Evolutionary conservation across 2,113 vertebrate genomes (phyloP).

Genomic region (Acrocephalus arundinaceus): DNA sequence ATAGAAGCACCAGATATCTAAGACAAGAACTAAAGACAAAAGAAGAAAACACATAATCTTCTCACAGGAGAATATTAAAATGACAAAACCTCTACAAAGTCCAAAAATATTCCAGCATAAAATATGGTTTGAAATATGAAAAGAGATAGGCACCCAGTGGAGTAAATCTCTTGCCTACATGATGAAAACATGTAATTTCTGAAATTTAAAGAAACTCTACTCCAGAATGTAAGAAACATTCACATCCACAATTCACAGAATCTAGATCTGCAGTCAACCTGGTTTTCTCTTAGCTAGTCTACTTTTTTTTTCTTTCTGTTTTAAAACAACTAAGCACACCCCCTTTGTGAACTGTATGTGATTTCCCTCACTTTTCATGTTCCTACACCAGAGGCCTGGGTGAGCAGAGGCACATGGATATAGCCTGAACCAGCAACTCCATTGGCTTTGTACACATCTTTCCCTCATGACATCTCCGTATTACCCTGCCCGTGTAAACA

Average conservation of each 20-base stretch:
- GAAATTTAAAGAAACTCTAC: background rate
- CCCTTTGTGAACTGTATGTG: rapidly evolving
- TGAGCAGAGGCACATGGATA: background rate
- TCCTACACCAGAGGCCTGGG: background rate
- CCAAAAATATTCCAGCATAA: background rate
- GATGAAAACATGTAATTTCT: background rate
- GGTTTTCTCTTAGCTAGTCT: background rate
- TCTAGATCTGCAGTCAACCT: background rate
- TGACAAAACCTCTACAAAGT: background rate
- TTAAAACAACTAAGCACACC: rapidly evolving
- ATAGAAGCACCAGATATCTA: background rate
- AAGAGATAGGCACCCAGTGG: background rate
- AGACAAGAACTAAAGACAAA: background rate
- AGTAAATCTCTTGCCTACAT: background rate
- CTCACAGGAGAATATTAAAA: background rate
- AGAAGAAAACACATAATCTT: background rate
- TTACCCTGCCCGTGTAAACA: background rate
- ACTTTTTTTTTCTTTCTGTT: background rate
- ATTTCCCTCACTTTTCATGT: background rate
- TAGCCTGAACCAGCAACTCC: background rate
- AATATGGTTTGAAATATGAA: background rate
- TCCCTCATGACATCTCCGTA: background rate
- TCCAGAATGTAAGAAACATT: background rate
- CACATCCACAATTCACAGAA: rapidly evolving
- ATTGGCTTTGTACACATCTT: background rate